These are phyloP conservation scores for Trachymyrmex cornetzi DNA, from an alignment of 1,140 invertebrate species.

Conservation along the genomic window DNA sequence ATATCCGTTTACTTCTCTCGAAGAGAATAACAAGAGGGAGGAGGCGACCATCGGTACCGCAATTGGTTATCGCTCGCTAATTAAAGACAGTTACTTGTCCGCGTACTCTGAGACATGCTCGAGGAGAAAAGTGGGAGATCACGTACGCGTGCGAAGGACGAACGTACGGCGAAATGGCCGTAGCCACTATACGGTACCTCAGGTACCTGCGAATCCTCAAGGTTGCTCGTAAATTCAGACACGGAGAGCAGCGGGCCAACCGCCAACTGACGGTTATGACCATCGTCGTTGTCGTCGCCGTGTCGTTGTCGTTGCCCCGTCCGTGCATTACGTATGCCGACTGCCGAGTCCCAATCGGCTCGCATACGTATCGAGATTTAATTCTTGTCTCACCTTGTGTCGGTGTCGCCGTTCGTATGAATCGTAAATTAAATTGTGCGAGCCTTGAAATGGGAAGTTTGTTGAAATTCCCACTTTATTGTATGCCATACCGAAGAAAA, in stretches of 20 bases:
- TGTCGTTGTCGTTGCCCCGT: neutral
- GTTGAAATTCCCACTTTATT: neutral
- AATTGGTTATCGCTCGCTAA: neutral
- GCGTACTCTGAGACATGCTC: conserved; percentile 15
- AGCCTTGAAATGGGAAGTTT: conserved; percentile 9
- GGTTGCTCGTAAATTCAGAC: conserved; percentile 75
- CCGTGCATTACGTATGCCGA: conserved; percentile 67
- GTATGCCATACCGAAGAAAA: conserved; percentile 2
- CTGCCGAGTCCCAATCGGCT: conserved; percentile 24
- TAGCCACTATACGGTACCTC: conserved; percentile 70
- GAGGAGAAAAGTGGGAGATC: conserved; percentile 58
- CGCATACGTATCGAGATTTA: conserved; percentile 47
- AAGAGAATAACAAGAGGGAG: neutral
- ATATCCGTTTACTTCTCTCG: neutral
- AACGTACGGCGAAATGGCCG: conserved; percentile 1
- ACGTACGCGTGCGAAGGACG: conserved; percentile 68
- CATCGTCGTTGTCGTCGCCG: conserved; percentile 4
- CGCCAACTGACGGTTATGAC: conserved; percentile 53
- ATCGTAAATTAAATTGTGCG: conserved; percentile 9
- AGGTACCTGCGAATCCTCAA: conserved; percentile 72
- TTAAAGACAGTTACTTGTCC: conserved; percentile 19
- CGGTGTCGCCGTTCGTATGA: neutral
- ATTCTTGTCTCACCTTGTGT: conserved; percentile 4
- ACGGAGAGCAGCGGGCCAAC: conserved; percentile 20
- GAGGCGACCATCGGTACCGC: neutral